Conservation (phyloP, 2,113 vertebrate genomes). For the Zapus hudsonius region DNA sequence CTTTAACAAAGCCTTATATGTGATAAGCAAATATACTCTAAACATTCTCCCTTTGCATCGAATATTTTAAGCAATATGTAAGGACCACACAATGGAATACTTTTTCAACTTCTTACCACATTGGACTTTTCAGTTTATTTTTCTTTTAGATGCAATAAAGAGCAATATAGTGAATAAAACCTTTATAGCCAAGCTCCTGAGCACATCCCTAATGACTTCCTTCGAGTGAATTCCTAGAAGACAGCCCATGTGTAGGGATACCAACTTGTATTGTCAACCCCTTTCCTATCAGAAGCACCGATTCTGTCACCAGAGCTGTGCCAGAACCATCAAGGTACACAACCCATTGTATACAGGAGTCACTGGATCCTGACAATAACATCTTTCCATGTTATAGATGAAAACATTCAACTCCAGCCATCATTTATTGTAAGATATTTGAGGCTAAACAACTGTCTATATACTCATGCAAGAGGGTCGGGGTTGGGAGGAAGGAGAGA, state of each 20-base stretch:
- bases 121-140: not conserved
- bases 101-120: not conserved
- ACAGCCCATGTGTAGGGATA: not conserved
- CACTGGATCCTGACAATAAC: not conserved
- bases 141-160: not conserved
- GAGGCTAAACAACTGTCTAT: not conserved
- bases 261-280: not conserved
- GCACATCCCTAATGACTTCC: not conserved
- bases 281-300: not conserved
- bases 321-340: no score
- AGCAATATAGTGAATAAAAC: not conserved
- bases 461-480: not conserved
- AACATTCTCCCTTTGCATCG: not conserved
- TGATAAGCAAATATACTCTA: not conserved
- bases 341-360: not conserved
- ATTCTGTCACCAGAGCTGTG: fast-evolving
- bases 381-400: not conserved
- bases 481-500: not conserved
- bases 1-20: not conserved
- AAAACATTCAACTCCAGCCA: not conserved
- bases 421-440: not conserved
- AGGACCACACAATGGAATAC: not conserved
- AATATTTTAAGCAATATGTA: not conserved
- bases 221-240: not conserved
- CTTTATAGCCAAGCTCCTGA: not conserved